phyloP scores from a whole-genome alignment of 2,113 vertebrate species.

The Maccullochella peelii region DNA sequence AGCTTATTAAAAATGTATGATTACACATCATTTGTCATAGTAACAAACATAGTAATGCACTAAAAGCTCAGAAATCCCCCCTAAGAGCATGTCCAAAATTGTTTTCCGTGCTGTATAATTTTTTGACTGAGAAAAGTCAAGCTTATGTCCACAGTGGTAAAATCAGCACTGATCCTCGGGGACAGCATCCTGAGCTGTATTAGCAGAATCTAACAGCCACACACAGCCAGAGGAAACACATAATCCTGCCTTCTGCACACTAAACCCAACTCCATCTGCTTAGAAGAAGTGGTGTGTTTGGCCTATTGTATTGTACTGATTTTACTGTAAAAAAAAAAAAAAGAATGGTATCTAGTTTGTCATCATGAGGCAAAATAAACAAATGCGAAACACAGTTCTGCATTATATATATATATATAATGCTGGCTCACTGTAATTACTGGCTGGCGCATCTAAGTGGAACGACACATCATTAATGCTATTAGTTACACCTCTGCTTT shows the following conservation, averaged over 20 bases:
- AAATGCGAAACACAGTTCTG: background rate
- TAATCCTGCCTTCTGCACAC: slow-evolving; percentile 29
- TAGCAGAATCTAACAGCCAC: slow-evolving; percentile 45
- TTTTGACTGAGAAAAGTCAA: slow-evolving; percentile 23
- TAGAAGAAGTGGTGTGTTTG: slow-evolving; percentile 13
- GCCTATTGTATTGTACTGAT: slow-evolving; percentile 39
- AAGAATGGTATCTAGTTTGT: background rate
- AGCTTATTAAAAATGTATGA: slow-evolving; percentile 2
- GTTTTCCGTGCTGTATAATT: background rate
- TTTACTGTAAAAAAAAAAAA: slow-evolving; percentile 26
- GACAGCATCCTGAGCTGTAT: slow-evolving; percentile 56
- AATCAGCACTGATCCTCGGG: slow-evolving; percentile 47
- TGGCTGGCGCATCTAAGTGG: slow-evolving; percentile 11
- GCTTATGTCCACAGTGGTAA: slow-evolving; percentile 25
- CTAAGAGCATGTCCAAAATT: background rate
- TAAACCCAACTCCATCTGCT: slow-evolving; percentile 29
- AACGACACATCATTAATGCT: slow-evolving; percentile 13
- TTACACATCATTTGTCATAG: background rate
- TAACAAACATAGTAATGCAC: background rate
- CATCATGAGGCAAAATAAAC: slow-evolving; percentile 12
- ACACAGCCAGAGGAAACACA: slow-evolving; percentile 39
- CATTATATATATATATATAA: no score
- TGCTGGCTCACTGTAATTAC: background rate
- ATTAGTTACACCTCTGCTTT: slow-evolving; percentile 24
- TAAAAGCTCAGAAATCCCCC: background rate